Base-by-base conservation (phyloP, 2,113 vertebrate genomes). In the Melospiza georgiana region DNA sequence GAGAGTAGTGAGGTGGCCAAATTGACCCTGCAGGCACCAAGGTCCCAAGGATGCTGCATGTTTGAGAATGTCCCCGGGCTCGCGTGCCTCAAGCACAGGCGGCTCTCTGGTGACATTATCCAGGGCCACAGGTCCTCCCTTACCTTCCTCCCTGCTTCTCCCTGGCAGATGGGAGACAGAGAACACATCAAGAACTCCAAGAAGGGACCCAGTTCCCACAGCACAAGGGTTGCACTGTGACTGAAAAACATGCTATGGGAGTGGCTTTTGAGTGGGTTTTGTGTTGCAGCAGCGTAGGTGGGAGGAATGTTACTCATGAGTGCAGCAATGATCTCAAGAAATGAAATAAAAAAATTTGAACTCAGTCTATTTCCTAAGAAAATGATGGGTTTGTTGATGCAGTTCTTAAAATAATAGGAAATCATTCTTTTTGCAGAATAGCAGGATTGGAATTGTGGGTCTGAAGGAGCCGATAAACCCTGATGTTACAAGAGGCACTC, bases 251-350 rank as follows among this genome's bases (percentile, higher is more conserved):
- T n/a, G 12, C 12, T 18, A 31, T 19, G 6, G 12, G 23, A 3
- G 5, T 76, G 46, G 49, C 33, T 85, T 91, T 79, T 76, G 55
- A 85, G 49, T 23, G n/a, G 9, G 41, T 85, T 95, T 85, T 54
- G 37, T 15, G 7, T 54, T 85, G 39, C 35, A 69, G 39, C 35
- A 69, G 28, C 0, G 0, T 58, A 31, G 49, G 25, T 1, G 1
- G 14, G 11, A 37, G 17, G 78, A 89, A 14, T 7, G 6, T 89
- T 75, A 55, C 33, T 84, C 18, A 35, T 27, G 39, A 62, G 10
- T 37, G n/a, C 15, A 65, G 49, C 10, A 25, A 69, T 27, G 49
- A 58, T 77, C 21, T 54, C 72, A 76, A 62, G 37, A 76, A 62
- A 54, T 62, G 7, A 21, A 87, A 72, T 10, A 1, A 87, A 84